Evolutionary conservation across 53 echinoderm and acorn worm genomes (phyloP).

Genomic region (Holothuria leucospilota): DNA sequence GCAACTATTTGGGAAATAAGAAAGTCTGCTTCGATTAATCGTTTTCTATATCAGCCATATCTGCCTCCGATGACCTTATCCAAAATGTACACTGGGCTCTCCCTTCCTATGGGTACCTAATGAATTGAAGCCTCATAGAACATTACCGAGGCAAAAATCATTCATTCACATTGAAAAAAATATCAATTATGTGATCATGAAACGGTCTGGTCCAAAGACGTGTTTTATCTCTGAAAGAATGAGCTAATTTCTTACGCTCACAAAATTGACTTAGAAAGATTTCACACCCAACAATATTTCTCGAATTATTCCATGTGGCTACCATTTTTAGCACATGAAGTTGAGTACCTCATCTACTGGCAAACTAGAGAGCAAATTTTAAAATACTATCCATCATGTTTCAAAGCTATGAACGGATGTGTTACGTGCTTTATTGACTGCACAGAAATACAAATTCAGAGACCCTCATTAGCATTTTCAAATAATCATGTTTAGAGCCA

Average conservation of each 20-base stretch:
- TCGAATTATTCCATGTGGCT: slow-evolving; percentile 57
- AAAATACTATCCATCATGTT: slow-evolving; percentile 67
- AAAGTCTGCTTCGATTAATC: too few relatives aligned
- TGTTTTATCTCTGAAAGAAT: slow-evolving; percentile 43
- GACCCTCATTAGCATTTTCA: slow-evolving; percentile 61
- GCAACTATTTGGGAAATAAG: too few relatives aligned
- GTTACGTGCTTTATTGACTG: slow-evolving; percentile 74
- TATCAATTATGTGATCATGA: slow-evolving; percentile 43
- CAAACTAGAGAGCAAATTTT: slow-evolving; percentile 56
- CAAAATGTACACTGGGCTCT: slow-evolving; percentile 62
- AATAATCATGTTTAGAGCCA: slow-evolving; percentile 70
- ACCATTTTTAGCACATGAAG: slow-evolving; percentile 57
- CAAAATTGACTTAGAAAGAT: slow-evolving; percentile 57
- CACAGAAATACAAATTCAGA: slow-evolving; percentile 66
- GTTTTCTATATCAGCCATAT: too few relatives aligned
- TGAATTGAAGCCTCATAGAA: slow-evolving; percentile 35
- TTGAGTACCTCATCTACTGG: slow-evolving; percentile 69
- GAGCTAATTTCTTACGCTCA: slow-evolving; percentile 64
- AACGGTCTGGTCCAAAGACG: slow-evolving; percentile 52
- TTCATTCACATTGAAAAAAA: slow-evolving; percentile 28
- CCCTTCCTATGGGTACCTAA: slow-evolving; percentile 54
- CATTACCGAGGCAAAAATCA: slow-evolving; percentile 57
- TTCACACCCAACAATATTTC: slow-evolving; percentile 59
- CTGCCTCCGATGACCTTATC: too few relatives aligned
- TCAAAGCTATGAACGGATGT: slow-evolving; percentile 55